Conservation (phyloP, 1,140 invertebrate species). For the Lithobius niger region DNA sequence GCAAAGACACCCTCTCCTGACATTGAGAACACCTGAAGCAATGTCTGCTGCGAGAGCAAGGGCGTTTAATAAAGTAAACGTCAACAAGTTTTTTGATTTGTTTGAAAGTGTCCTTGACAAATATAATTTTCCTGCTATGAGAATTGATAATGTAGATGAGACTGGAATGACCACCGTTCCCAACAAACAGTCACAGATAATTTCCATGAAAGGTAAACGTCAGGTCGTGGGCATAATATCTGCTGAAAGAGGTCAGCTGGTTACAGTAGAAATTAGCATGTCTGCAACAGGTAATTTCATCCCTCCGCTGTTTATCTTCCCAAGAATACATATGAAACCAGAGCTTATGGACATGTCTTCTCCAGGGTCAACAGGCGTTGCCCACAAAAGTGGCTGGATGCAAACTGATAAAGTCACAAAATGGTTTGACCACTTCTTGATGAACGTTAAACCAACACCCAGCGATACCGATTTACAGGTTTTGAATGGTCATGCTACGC, state of each 20-base stretch:
- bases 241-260: neutral
- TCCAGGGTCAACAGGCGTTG: neutral
- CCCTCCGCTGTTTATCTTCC: neutral
- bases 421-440: slow-evolving; percentile 20
- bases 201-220: slow-evolving; percentile 9
- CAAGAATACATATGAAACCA: neutral
- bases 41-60: neutral
- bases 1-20: neutral
- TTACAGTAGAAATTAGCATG: neutral
- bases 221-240: slow-evolving; percentile 5
- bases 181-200: neutral
- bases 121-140: slow-evolving; percentile 5
- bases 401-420: slow-evolving; percentile 16
- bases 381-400: slow-evolving; percentile 9
- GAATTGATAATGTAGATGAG: slow-evolving; percentile 2
- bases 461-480: neutral
- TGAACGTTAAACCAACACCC: slow-evolving; percentile 15
- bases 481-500: neutral
- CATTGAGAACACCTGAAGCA: neutral
- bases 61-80: slow-evolving; percentile 9
- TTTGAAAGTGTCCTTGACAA: neutral
- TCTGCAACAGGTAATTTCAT: neutral
- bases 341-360: neutral
- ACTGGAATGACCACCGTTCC: neutral
- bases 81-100: slow-evolving; percentile 9